Conservation (phyloP, 2,113 vertebrate species). For the Alethe diademata region DNA sequence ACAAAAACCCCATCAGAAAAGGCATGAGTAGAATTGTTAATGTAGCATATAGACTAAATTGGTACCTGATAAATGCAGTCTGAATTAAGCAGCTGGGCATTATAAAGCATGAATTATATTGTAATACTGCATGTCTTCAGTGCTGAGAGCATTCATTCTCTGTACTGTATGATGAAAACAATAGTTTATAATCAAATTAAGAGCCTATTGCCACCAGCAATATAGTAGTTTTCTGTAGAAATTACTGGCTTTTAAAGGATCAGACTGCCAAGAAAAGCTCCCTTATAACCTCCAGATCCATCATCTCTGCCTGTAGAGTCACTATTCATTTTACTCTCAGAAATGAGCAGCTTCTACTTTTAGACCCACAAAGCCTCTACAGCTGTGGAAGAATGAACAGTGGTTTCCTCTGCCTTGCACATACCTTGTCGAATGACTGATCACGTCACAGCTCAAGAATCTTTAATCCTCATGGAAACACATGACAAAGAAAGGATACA, state of each 20-base stretch:
- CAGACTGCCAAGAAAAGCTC: not conserved
- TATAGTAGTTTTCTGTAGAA: not conserved
- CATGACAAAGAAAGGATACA: not conserved
- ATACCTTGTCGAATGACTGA: not conserved
- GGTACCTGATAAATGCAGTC: not conserved
- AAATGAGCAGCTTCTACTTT: constrained; percentile 13
- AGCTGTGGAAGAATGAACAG: not conserved
- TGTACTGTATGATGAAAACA: not conserved
- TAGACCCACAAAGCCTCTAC: not conserved
- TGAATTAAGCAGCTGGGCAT: not conserved
- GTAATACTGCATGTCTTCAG: not conserved
- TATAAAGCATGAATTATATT: not conserved
- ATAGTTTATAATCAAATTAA: not conserved
- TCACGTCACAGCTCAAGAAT: not conserved
- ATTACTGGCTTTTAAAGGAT: not conserved
- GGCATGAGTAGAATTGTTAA: not conserved
- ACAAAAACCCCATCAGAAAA: not conserved
- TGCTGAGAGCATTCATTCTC: not conserved
- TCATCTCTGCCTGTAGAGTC: not conserved
- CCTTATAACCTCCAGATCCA: not conserved
- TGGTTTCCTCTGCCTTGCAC: not conserved
- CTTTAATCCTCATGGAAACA: not conserved
- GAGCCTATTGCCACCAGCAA: not conserved
- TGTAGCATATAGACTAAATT: not conserved
- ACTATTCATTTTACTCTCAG: not conserved